Percentiles rank a stretch among this genome's conserved stretches.
Evolutionary conservation across 2,888 invertebrate species (phyloP).

Genomic region (Bedellia somnulentella): DNA sequence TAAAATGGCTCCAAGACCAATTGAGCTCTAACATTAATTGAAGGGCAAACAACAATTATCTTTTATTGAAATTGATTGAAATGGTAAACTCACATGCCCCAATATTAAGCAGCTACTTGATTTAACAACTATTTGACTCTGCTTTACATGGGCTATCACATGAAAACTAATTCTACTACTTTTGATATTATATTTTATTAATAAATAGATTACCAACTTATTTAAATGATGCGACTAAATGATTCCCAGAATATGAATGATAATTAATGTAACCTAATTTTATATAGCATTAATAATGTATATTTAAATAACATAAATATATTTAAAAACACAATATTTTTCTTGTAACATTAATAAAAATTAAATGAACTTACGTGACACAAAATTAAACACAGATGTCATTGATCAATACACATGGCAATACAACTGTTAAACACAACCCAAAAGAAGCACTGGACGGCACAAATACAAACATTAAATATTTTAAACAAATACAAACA

Average conservation of each 20-base stretch:
- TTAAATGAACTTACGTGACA: not conserved
- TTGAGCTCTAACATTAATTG: not conserved
- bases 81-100: not conserved
- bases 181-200: too few relatives aligned
- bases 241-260: too few relatives aligned
- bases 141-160: too few relatives aligned
- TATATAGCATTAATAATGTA: too few relatives aligned
- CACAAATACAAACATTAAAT: not conserved
- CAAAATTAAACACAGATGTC: not conserved
- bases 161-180: too few relatives aligned
- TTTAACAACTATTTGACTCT: not conserved
- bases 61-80: conserved; percentile 3
- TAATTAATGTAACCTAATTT: too few relatives aligned
- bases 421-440: too few relatives aligned
- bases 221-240: too few relatives aligned
- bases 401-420: not conserved
- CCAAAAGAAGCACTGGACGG: conserved; percentile 3
- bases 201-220: too few relatives aligned
- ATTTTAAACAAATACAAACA: conserved; percentile 10
- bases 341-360: not conserved
- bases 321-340: too few relatives aligned
- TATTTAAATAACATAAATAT: too few relatives aligned
- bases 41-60: conserved; percentile 3
- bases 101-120: not conserved
- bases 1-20: too few relatives aligned